A percentile compares a stretch with the other conserved stretches of the same genome.
These are phyloP conservation scores for Scomberomorus guttatus DNA, from an alignment of 2,797 vertebrate genomes.

Conservation along the genomic window DNA sequence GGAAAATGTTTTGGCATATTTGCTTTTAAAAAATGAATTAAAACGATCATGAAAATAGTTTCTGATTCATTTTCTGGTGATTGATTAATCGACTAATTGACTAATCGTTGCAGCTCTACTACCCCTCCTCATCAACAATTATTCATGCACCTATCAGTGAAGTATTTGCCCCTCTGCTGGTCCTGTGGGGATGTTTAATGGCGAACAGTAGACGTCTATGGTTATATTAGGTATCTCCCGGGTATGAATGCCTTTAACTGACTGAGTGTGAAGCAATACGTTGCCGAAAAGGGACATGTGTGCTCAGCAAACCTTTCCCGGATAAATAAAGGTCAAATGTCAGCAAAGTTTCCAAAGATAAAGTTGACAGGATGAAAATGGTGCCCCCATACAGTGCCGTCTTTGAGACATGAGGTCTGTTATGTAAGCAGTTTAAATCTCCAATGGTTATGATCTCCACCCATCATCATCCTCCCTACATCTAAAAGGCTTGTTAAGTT, in stretches of 20 bases:
- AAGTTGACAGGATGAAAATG: conserved; percentile 42
- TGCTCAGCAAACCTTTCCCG: conserved; percentile 36
- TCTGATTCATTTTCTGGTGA: too few relatives aligned
- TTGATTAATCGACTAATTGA: too few relatives aligned
- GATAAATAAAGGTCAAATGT: conserved; percentile 55
- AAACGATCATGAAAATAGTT: too few relatives aligned
- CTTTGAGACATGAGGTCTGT: conserved; percentile 39
- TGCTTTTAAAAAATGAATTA: too few relatives aligned
- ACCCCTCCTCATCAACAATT: background rate
- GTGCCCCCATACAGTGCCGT: conserved; percentile 19
- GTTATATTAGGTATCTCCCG: conserved; percentile 36
- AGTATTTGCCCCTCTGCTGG: background rate
- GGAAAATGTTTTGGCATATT: too few relatives aligned
- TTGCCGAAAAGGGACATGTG: conserved; percentile 22
- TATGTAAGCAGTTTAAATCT: conserved; percentile 33
- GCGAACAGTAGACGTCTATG: conserved; percentile 13
- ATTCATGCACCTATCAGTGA: background rate
- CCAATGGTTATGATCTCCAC: conserved; percentile 26
- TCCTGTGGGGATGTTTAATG: conserved; percentile 6
- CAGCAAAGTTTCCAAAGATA: conserved; percentile 47
- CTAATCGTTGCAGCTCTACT: too few relatives aligned
- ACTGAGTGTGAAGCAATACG: conserved; percentile 15
- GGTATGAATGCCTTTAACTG: conserved; percentile 45
- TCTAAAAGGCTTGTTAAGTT: conserved; percentile 25
- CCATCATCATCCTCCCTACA: conserved; percentile 36